A percentile compares a stretch with the other conserved stretches of the same genome.
These are phyloP conservation scores for Mesoclemmys tuberculata DNA, from an alignment of 2,113 vertebrate species.

Conservation along the genomic window DNA sequence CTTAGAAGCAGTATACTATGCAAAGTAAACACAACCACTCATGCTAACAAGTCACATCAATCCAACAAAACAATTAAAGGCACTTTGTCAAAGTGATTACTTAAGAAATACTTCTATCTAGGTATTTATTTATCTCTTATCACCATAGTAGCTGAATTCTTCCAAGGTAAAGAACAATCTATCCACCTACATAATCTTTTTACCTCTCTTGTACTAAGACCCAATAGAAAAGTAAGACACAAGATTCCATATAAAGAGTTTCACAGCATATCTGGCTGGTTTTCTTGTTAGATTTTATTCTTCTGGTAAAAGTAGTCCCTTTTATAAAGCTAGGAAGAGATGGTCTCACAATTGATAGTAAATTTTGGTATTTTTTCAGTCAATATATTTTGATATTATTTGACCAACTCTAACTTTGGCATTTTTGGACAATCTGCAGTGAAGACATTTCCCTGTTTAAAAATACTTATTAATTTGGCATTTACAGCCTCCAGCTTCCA, in stretches of 20 bases:
- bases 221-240: background rate
- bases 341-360: background rate
- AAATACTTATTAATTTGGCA: background rate
- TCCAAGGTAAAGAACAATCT: background rate
- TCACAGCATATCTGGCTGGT: background rate
- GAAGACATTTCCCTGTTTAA: background rate
- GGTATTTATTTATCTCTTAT: background rate
- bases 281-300: background rate
- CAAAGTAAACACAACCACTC: background rate
- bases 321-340: background rate
- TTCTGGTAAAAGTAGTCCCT: background rate
- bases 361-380: background rate
- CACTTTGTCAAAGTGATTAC: background rate
- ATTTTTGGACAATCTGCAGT: background rate
- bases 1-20: background rate
- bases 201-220: background rate
- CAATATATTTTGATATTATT: background rate
- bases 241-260: background rate
- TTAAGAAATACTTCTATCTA: background rate
- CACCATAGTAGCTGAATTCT: background rate
- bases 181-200: background rate
- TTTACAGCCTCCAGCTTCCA: background rate
- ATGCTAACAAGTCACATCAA: background rate
- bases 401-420: background rate
- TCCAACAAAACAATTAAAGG: background rate